Percentiles rank a stretch among this genome's conserved stretches.
Evolutionary conservation across 2,797 vertebrate genomes (phyloP).

Genomic region (Phrynocephalus forsythii): DNA sequence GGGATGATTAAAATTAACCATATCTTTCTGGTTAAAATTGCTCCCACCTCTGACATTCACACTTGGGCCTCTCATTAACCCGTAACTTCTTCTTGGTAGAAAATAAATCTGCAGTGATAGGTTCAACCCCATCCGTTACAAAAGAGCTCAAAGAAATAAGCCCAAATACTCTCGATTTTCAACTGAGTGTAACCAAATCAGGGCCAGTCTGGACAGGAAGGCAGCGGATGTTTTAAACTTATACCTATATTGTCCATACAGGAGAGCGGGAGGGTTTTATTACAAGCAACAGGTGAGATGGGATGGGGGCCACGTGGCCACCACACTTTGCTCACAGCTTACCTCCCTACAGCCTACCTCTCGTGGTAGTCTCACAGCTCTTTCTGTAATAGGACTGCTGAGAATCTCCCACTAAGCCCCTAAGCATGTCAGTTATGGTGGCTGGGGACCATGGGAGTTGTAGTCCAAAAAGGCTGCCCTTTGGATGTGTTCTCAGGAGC

Average conservation of each 20-base stretch:
- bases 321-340: background rate
- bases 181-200: background rate
- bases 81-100: background rate
- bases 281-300: background rate
- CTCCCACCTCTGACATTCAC: background rate
- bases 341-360: background rate
- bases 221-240: background rate
- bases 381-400: background rate
- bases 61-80: background rate
- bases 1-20: slow-evolving; percentile 38
- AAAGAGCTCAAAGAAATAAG: background rate
- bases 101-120: background rate
- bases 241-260: background rate
- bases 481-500: background rate
- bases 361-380: background rate
- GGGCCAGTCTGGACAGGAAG: background rate
- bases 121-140: background rate
- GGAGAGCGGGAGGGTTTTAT: background rate
- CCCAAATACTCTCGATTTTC: background rate
- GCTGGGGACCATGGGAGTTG: background rate
- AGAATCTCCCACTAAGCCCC: background rate
- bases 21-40: slow-evolving; percentile 13
- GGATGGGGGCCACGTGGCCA: background rate
- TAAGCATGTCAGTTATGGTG: background rate
- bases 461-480: background rate